Evolutionary conservation across 2,113 vertebrate species (phyloP), one percentile per base, ranked within the genome.

Genomic region (Festucalex cinctus): DNA sequence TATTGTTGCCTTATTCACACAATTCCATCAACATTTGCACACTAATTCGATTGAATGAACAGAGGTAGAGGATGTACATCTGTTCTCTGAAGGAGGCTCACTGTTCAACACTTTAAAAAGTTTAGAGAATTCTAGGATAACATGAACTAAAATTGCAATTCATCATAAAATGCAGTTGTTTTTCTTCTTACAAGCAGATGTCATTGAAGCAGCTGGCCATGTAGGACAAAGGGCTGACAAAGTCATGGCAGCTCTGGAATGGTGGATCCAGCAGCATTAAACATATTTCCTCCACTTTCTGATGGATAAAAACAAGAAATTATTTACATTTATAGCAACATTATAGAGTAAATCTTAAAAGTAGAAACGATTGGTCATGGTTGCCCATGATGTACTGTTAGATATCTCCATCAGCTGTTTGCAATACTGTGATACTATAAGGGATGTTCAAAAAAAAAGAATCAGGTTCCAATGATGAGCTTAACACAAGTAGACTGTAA

Each of bases 181-280:
- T 64, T 19, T 22, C 26, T 13, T 76, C 96, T 97, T 91, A 99
- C 97, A 88, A 90, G 88, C 97, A 99, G 73, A 99, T 93, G 75
- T 98, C 96, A 2, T 94, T 98, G 78, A 93, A 92, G 82, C 97
- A 99, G 90, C 95, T 95, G 85, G 96, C 95, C 84, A 94, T 93
- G 83, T 93, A 98, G 77, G 95, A 92, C 82, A 94, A 83, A 6
- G 97, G 96, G 78, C 94, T 98, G 85, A 99, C 95, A 28, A 93
- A 95, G 32, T 94, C 91, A n/a, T 95, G 94, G 77, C 97, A 99
- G 70, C 84, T 85, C 57, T 91, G 90, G 80, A 99, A 99, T 0
- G 95, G 97, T 0, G 91, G 71, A 22, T 91, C 87, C 69, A 95
- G 86, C 57, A 99, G 83, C 17, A 44, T 73, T 12, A 90, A 80